Conservation (phyloP, 2,888 invertebrate genomes). For the Lasioglossum pauxillum region DNA sequence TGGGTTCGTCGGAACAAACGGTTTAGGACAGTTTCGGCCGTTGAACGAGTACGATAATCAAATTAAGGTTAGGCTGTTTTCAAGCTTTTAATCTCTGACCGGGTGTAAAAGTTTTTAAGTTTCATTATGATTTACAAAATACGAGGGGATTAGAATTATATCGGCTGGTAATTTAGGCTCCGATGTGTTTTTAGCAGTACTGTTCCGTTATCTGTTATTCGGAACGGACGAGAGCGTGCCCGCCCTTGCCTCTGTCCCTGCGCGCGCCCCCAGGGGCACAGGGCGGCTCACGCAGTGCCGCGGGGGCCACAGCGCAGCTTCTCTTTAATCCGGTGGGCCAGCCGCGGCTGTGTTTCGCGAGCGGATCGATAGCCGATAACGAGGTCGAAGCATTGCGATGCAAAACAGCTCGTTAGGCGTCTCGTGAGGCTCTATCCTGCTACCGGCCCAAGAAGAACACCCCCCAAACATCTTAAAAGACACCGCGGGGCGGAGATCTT, state of each 20-base stretch:
- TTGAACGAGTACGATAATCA: too few species aligned
- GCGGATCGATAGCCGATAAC: slow-evolving; percentile 79
- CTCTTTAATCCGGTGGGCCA: slow-evolving; percentile 64
- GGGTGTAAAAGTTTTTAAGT: too few species aligned
- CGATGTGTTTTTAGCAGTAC: too few species aligned
- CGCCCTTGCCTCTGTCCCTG: neutral
- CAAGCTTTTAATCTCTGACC: too few species aligned
- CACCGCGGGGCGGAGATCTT: slow-evolving; percentile 46
- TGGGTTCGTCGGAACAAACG: neutral
- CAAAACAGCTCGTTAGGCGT: slow-evolving; percentile 82
- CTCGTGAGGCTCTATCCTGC: slow-evolving; percentile 50
- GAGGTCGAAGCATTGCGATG: slow-evolving; percentile 80
- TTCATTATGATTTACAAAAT: too few species aligned
- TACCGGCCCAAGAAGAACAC: neutral
- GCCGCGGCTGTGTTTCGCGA: slow-evolving; percentile 51
- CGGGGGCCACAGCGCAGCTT: neutral
- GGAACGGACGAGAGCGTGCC: neutral
- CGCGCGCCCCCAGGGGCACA: neutral
- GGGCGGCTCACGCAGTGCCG: neutral
- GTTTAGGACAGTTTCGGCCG: too few species aligned
- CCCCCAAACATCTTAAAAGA: slow-evolving; percentile 33
- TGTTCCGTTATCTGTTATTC: too few species aligned
- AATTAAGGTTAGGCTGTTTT: too few species aligned
- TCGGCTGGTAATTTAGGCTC: too few species aligned
- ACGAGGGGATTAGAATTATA: too few species aligned